Conservation (phyloP, 2,888 invertebrate species). For the Chrysotoxum bicinctum region DNA sequence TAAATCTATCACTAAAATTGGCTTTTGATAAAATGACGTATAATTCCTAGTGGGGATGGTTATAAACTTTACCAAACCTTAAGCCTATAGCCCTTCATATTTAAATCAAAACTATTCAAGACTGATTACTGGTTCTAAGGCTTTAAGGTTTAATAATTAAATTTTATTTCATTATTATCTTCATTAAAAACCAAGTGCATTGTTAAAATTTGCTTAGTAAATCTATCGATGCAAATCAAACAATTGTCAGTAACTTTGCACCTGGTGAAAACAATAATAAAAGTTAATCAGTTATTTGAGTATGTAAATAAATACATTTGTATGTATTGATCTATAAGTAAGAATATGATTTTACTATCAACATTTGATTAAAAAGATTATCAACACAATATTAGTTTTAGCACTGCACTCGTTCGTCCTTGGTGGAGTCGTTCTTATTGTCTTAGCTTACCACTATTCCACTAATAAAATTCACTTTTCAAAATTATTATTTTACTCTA, state of each 20-base stretch:
- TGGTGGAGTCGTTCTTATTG: neutral
- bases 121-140: neutral
- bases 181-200: constrained; percentile 31
- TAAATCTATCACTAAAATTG: too few species aligned
- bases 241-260: constrained; percentile 41
- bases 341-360: neutral
- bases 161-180: neutral
- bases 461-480: neutral
- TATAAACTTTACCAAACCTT: neutral
- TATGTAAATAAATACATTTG: too few species aligned
- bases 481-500: neutral
- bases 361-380: too few species aligned
- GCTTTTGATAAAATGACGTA: too few species aligned
- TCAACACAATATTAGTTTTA: too few species aligned
- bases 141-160: neutral
- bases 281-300: neutral
- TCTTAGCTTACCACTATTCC: neutral
- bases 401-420: neutral
- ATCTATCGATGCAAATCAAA: neutral
- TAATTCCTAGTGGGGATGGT: too few species aligned
- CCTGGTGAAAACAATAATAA: constrained; percentile 21
- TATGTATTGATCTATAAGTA: too few species aligned
- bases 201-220: neutral
- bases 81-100: neutral
- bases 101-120: neutral